Evolutionary conservation across 2,888 invertebrate species (phyloP).

Genomic region (Onchidella celtica): DNA sequence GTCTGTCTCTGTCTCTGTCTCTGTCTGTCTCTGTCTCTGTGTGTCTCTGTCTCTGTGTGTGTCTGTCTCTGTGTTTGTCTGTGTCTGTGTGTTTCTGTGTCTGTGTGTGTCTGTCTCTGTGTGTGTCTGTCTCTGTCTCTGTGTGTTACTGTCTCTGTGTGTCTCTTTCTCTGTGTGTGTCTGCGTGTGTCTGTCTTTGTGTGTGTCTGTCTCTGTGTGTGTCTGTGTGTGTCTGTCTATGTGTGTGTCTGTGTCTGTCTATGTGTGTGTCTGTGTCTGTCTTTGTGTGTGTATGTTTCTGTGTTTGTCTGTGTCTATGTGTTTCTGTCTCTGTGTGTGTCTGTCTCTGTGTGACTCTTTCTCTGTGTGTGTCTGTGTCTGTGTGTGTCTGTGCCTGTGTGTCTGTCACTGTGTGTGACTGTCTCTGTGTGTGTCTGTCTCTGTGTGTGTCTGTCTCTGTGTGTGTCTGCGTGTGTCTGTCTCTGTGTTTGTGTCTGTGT

Average conservation of each 20-base stretch:
- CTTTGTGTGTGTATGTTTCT: constrained; percentile 4
- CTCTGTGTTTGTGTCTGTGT: neutral
- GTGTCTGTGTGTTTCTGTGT: neutral
- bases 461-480: neutral
- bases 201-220: neutral
- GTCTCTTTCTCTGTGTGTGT: neutral
- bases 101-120: neutral
- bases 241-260: neutral
- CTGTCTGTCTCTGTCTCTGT: neutral
- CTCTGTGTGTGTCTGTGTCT: constrained; percentile 10
- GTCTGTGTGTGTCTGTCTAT: neutral
- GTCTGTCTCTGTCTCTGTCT: neutral
- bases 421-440: constrained; percentile 7
- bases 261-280: neutral
- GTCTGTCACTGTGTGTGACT: constrained; percentile 5
- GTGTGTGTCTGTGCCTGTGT: constrained; percentile 6
- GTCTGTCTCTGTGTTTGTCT: neutral
- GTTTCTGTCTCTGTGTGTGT: neutral
- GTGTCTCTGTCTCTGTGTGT: neutral
- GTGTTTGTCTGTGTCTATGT: neutral
- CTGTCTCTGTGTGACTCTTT: neutral
- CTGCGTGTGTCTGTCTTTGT: neutral
- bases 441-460: constrained; percentile 17
- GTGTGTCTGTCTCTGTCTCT: neutral
- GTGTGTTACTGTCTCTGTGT: neutral